Percentiles rank a stretch among this genome's conserved stretches.
These are phyloP conservation scores for Cydia pomonella DNA, from an alignment of 1,140 invertebrate genomes.

Conservation along the genomic window DNA sequence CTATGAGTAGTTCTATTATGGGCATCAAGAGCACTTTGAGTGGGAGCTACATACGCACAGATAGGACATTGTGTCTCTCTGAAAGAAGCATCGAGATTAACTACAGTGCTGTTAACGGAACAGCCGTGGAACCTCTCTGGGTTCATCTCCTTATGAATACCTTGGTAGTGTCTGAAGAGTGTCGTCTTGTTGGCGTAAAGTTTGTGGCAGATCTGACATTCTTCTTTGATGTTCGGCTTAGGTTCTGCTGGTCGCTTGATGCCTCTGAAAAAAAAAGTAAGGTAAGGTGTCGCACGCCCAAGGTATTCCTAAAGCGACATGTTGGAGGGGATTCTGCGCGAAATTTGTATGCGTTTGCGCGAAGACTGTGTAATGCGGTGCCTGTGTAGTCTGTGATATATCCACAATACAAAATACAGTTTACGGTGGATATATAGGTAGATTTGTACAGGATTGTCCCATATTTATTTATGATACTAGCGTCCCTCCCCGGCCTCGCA, in stretches of 20 bases:
- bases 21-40: neutral
- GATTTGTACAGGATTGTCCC: too few relatives aligned
- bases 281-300: neutral
- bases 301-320: too few relatives aligned
- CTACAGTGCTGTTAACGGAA: neutral
- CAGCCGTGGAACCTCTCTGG: neutral
- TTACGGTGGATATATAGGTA: too few relatives aligned
- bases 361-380: too few relatives aligned
- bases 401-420: too few relatives aligned
- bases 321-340: too few relatives aligned
- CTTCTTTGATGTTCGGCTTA: neutral
- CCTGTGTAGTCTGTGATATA: too few relatives aligned
- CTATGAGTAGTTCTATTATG: neutral
- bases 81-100: neutral
- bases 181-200: neutral
- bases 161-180: neutral
- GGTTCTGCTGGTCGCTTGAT: neutral
- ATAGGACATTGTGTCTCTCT: neutral
- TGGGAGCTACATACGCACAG: neutral
- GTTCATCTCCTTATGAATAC: slow-evolving; percentile 12
- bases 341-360: too few relatives aligned
- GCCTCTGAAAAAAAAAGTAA: neutral
- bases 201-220: slow-evolving; percentile 4
- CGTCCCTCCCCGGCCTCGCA: too few relatives aligned
- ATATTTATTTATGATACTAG: too few relatives aligned